Conservation (phyloP, 2,113 vertebrate species). For the Melospiza melodia region DNA sequence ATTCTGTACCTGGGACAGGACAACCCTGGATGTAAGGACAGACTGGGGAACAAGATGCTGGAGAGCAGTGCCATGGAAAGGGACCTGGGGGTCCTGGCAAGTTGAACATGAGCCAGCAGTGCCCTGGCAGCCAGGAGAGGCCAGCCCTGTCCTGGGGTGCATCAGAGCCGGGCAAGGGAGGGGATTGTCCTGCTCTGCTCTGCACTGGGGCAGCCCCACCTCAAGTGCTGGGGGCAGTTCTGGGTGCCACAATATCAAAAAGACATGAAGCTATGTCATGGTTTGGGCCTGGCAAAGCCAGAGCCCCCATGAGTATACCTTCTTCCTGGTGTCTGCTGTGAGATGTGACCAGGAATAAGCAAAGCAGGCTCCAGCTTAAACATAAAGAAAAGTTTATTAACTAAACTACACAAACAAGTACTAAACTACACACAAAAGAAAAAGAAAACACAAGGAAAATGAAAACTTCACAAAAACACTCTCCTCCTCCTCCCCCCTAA, state of each 20-base stretch:
- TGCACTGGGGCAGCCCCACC: not conserved
- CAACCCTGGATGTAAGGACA: not conserved
- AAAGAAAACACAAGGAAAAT: too few species aligned
- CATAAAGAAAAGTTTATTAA: too few species aligned
- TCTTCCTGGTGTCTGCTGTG: too few species aligned
- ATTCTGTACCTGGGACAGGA: not conserved
- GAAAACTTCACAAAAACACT: too few species aligned
- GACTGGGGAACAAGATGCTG: not conserved
- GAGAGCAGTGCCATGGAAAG: not conserved
- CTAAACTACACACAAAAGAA: too few species aligned
- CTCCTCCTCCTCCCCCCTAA: too few species aligned
- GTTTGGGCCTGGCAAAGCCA: too few species aligned
- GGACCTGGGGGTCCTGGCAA: not conserved
- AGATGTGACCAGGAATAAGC: too few species aligned
- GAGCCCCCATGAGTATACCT: too few species aligned
- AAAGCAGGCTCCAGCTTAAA: too few species aligned
- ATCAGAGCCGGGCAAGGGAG: not conserved
- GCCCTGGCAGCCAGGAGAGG: not conserved
- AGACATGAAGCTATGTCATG: too few species aligned
- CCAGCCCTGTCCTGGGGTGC: not conserved
- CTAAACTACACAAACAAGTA: too few species aligned
- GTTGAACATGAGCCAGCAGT: not conserved
- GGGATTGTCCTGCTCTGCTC: not conserved
- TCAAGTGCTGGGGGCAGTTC: fast-evolving
- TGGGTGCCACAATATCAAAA: not conserved